These are phyloP conservation scores for Ormyrus labotus DNA, from an alignment of 2,888 invertebrate genomes.

Conservation along the genomic window DNA sequence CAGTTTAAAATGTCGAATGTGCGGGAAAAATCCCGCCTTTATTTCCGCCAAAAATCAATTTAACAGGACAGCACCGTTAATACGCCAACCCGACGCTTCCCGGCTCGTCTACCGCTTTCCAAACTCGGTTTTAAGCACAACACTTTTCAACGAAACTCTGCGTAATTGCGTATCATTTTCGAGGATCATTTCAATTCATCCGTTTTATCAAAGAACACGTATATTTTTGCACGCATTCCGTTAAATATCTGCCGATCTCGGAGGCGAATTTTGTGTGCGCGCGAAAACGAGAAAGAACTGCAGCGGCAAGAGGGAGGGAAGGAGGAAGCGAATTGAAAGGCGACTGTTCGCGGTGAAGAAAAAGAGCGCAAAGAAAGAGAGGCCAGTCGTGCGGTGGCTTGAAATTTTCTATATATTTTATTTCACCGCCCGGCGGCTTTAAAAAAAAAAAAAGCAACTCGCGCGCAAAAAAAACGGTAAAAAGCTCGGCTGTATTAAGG, in stretches of 20 bases:
- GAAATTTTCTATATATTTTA: constrained; percentile 32
- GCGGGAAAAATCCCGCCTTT: too few species aligned
- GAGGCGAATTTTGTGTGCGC: background rate
- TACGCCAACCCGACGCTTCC: too few species aligned
- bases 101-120: too few species aligned
- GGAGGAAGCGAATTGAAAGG: constrained; percentile 36
- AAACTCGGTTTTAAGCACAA: too few species aligned
- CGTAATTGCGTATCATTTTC: background rate
- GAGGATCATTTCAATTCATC: background rate
- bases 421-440: background rate
- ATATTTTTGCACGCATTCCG: background rate
- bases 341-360: constrained; percentile 18
- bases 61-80: too few species aligned
- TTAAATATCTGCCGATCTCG: constrained; percentile 11
- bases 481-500: constrained; percentile 6
- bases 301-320: background rate
- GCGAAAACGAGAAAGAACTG: background rate
- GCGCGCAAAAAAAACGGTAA: background rate
- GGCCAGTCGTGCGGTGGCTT: constrained; percentile 4
- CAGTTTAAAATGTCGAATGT: too few species aligned
- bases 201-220: background rate
- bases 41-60: too few species aligned
- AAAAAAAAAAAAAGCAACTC: background rate
- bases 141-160: too few species aligned
- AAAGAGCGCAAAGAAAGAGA: background rate